phyloP scores from a whole-genome alignment of 1,140 invertebrate species.

The Metopolophium dirhodum region DNA sequence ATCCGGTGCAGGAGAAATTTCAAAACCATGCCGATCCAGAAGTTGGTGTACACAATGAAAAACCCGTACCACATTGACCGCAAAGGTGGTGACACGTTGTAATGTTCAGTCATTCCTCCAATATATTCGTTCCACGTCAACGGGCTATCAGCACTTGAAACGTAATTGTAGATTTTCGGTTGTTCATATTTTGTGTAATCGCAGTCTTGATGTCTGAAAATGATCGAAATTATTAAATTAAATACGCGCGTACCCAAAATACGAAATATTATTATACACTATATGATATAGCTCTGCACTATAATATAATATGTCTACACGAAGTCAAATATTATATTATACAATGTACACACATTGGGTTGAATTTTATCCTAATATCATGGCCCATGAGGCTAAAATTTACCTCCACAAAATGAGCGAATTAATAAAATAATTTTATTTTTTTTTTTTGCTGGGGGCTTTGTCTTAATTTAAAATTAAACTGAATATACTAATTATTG shows the following conservation, averaged over 20 bases:
- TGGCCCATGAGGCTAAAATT: no score
- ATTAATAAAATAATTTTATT: no score
- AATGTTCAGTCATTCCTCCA: neutral
- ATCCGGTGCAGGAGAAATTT: neutral
- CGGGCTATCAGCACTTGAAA: neutral
- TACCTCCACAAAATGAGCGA: no score
- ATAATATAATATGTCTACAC: no score
- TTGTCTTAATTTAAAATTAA: no score
- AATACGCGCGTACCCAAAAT: neutral
- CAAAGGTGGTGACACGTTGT: neutral
- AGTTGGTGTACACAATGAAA: neutral
- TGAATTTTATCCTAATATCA: no score
- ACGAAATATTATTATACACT: neutral
- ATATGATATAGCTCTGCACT: no score
- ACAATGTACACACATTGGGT: no score
- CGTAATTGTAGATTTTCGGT: slow-evolving; percentile 31
- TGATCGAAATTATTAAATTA: neutral
- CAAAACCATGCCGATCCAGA: neutral
- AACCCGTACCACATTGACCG: neutral
- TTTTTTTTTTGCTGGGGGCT: no score
- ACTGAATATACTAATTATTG: no score
- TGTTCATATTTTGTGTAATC: no score
- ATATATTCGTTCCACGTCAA: neutral
- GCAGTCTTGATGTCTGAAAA: neutral
- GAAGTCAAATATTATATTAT: no score